Percentiles rank a stretch among this genome's conserved stretches.
These are phyloP conservation scores for Prochilodus magdalenae DNA, from an alignment of 2,113 vertebrate genomes.

Conservation along the genomic window DNA sequence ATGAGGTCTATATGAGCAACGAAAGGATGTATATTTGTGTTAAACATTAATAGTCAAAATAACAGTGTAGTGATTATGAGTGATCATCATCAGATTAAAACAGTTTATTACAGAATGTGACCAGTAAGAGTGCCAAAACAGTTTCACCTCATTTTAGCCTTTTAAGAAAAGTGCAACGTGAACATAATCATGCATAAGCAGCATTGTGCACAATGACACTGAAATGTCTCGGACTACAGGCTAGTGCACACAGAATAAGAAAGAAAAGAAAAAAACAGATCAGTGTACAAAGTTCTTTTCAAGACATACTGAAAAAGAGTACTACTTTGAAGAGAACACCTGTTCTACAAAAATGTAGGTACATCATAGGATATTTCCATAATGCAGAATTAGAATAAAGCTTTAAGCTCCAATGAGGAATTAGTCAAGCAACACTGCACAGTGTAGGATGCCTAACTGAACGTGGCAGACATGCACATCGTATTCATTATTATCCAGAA, in stretches of 20 bases:
- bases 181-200: slow-evolving; percentile 22
- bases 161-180: not conserved
- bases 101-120: not conserved
- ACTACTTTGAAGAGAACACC: too few relatives aligned
- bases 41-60: too few relatives aligned
- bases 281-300: not conserved
- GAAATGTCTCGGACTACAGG: slow-evolving; percentile 11
- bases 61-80: too few relatives aligned
- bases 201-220: not conserved
- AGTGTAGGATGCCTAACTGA: not conserved
- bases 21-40: too few relatives aligned
- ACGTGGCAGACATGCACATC: not conserved
- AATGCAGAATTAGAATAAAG: not conserved
- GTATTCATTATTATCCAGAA: not conserved
- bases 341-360: too few relatives aligned
- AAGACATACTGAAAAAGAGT: not conserved
- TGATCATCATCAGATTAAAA: not conserved
- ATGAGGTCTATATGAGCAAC: too few relatives aligned
- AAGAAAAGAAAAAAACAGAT: too few relatives aligned
- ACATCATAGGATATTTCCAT: too few relatives aligned
- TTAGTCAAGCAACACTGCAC: not conserved
- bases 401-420: not conserved
- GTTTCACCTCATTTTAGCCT: not conserved
- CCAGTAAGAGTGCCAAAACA: not conserved
- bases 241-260: not conserved